Conservation (phyloP, 2,113 vertebrate genomes). For the Tetraodon nigroviridis region DNA sequence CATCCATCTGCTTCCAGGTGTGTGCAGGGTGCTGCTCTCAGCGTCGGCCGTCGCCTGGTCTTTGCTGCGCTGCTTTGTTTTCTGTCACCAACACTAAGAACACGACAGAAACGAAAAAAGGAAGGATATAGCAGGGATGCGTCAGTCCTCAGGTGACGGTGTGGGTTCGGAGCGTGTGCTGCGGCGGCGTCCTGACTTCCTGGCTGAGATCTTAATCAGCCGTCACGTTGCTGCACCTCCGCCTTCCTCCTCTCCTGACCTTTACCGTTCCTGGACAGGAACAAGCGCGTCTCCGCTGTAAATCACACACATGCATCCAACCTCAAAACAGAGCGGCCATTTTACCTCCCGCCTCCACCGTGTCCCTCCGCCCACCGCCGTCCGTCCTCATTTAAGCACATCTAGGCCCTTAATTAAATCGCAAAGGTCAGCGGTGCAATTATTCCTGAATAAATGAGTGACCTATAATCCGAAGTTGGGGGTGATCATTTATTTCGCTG, state of each 20-base stretch:
- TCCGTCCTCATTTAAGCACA: slow-evolving; percentile 69
- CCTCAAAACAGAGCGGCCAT: slow-evolving; percentile 16
- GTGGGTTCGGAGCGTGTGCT: neutral
- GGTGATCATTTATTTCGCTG: slow-evolving; percentile 68
- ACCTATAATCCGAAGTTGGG: slow-evolving; percentile 66
- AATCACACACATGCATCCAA: slow-evolving; percentile 44
- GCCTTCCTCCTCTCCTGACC: slow-evolving; percentile 73
- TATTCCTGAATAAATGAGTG: slow-evolving; percentile 76
- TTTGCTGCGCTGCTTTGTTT: slow-evolving; percentile 17
- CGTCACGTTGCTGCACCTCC: slow-evolving; percentile 55
- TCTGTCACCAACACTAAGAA: neutral
- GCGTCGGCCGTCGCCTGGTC: slow-evolving; percentile 10
- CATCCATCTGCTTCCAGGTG: slow-evolving; percentile 57
- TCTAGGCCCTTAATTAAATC: slow-evolving; percentile 72
- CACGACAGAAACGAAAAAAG: neutral
- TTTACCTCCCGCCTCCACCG: slow-evolving; percentile 26
- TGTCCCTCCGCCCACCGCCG: slow-evolving; percentile 16
- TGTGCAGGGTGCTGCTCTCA: slow-evolving; percentile 35
- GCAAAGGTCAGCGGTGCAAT: slow-evolving; percentile 75
- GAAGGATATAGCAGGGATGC: neutral
- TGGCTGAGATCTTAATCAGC: slow-evolving; percentile 61
- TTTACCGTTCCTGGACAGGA: slow-evolving; percentile 51
- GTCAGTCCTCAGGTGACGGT: too few species aligned
- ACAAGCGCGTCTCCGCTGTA: slow-evolving; percentile 51
- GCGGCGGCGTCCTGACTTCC: too few species aligned